These are phyloP conservation scores for Empidonax traillii DNA, from an alignment of 2,113 vertebrate species.

Conservation along the genomic window DNA sequence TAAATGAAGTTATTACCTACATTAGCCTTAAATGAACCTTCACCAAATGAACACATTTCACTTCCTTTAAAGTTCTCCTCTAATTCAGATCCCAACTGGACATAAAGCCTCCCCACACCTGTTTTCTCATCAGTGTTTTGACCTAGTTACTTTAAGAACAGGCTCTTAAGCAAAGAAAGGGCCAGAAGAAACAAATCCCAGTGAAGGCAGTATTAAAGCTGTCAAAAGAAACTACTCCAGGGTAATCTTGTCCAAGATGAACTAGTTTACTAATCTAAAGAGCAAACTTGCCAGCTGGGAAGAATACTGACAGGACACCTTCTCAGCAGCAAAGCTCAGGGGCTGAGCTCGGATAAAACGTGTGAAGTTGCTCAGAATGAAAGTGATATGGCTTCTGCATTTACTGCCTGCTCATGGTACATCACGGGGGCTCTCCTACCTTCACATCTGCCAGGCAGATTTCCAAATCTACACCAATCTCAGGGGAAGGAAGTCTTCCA, in stretches of 20 bases:
- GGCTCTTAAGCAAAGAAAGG: background rate
- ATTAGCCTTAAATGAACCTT: background rate
- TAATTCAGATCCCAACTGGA: background rate
- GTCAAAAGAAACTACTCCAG: background rate
- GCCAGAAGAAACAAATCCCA: background rate
- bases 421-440: accelerated
- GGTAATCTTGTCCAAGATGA: background rate
- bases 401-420: background rate
- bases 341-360: background rate
- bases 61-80: background rate
- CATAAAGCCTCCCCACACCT: background rate
- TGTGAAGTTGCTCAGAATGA: background rate
- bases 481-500: background rate
- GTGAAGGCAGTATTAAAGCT: background rate
- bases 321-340: background rate
- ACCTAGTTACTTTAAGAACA: background rate
- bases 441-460: accelerated
- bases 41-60: background rate
- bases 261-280: background rate
- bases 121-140: background rate
- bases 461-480: background rate
- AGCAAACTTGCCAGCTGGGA: background rate
- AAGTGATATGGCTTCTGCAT: background rate
- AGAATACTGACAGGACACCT: background rate
- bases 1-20: background rate